phyloP scores from a whole-genome alignment of 2,113 vertebrate genomes.

The Himantopus leucocephalus region DNA sequence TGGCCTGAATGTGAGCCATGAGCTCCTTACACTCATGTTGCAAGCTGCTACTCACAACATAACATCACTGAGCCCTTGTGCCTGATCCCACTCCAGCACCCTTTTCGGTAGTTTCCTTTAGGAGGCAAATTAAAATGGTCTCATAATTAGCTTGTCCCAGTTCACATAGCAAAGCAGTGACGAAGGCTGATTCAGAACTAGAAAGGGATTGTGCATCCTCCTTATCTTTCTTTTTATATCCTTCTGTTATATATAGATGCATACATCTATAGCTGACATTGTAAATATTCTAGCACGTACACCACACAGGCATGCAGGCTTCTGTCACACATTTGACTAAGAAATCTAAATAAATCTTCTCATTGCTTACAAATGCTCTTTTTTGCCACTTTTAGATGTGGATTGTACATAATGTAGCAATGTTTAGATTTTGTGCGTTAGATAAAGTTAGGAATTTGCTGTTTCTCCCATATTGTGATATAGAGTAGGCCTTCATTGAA shows the following conservation, averaged over 20 bases:
- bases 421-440: background rate
- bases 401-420: background rate
- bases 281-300: background rate
- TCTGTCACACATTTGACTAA: background rate
- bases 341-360: background rate
- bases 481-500: background rate
- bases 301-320: background rate
- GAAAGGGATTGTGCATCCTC: background rate
- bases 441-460: background rate
- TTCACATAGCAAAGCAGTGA: slow-evolving; percentile 5
- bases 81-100: background rate
- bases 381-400: background rate
- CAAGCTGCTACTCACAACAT: background rate
- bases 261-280: background rate
- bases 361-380: background rate
- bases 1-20: background rate
- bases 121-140: background rate
- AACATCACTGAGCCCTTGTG: background rate
- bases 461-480: background rate
- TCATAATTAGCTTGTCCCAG: background rate
- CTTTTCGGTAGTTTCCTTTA: background rate
- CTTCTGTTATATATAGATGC: slow-evolving; percentile 3
- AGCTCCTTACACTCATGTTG: background rate
- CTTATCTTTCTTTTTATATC: slow-evolving; percentile 31
- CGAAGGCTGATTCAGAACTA: background rate